phyloP scores from a whole-genome alignment of 2,888 invertebrate species.

The Brassicogethes aeneus region DNA sequence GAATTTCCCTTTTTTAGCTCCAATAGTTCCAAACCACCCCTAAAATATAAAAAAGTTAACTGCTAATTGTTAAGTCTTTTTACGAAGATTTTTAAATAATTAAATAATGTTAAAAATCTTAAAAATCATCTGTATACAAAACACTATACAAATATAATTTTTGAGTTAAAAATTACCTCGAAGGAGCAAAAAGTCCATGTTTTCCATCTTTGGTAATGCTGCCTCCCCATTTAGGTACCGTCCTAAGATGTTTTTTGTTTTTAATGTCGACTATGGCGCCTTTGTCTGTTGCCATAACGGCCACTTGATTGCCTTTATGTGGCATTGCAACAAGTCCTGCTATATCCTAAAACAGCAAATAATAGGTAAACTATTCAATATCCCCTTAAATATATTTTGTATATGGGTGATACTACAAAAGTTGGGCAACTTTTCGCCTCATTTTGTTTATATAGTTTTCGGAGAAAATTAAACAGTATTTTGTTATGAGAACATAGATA shows the following conservation, averaged over 20 bases:
- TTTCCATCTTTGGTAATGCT: constrained; percentile 80
- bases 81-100: too few relatives aligned
- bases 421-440: too few relatives aligned
- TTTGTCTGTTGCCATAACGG: constrained; percentile 83
- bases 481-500: too few relatives aligned
- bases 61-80: too few relatives aligned
- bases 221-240: constrained; percentile 89
- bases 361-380: not conserved
- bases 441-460: too few relatives aligned
- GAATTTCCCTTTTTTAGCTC: constrained; percentile 86
- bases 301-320: constrained; percentile 76
- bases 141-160: not conserved
- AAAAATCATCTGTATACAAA: too few relatives aligned
- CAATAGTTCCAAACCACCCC: constrained; percentile 88
- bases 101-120: too few relatives aligned
- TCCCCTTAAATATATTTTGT: not conserved
- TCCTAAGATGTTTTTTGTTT: constrained; percentile 77
- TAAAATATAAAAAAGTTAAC: constrained; percentile 30
- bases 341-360: constrained; percentile 59
- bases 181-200: constrained; percentile 86
- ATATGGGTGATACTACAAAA: too few relatives aligned
- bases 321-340: constrained; percentile 70
- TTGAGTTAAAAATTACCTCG: constrained; percentile 42
- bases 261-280: constrained; percentile 85
- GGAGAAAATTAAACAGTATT: too few relatives aligned